Percentiles rank a stretch among this genome's conserved stretches.
These are phyloP conservation scores for Sandelia bainsii DNA, from an alignment of 2,797 vertebrate genomes.

Conservation along the genomic window DNA sequence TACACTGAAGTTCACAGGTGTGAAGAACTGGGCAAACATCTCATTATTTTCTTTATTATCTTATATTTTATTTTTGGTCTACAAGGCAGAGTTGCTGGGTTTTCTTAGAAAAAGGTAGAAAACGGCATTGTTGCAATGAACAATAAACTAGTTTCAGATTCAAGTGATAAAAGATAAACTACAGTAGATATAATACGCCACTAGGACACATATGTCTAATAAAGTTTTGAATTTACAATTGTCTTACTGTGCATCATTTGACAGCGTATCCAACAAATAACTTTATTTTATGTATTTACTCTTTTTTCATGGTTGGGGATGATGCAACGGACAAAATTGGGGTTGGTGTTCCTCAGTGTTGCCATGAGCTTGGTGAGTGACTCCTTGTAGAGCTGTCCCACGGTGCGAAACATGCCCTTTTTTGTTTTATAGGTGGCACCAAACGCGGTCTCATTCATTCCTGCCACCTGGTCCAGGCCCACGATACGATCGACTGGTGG, in stretches of 20 bases:
- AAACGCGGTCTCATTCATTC: slow-evolving; percentile 96
- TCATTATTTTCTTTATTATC: neutral
- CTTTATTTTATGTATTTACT: slow-evolving; percentile 72
- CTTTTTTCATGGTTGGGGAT: slow-evolving; percentile 98
- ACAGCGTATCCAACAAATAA: neutral
- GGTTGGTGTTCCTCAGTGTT: slow-evolving; percentile 97
- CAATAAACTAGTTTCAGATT: too few species aligned
- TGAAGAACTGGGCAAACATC: neutral
- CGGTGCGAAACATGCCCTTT: slow-evolving; percentile 98
- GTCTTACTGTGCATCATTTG: neutral
- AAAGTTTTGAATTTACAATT: neutral
- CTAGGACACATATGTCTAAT: neutral
- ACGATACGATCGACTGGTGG: slow-evolving; percentile 95
- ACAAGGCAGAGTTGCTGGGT: neutral
- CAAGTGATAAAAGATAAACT: too few species aligned
- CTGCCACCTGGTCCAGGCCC: slow-evolving; percentile 96
- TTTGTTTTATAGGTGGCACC: slow-evolving; percentile 97
- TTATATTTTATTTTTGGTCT: neutral
- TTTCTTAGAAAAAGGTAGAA: neutral
- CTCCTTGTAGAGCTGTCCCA: slow-evolving; percentile 98
- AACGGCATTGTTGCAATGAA: neutral
- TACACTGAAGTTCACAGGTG: neutral
- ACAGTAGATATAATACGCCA: neutral
- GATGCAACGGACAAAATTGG: slow-evolving; percentile 98
- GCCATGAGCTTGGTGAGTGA: slow-evolving; percentile 98